Conservation (phyloP, 2,113 vertebrate genomes). For the Oncorhynchus mykiss region DNA sequence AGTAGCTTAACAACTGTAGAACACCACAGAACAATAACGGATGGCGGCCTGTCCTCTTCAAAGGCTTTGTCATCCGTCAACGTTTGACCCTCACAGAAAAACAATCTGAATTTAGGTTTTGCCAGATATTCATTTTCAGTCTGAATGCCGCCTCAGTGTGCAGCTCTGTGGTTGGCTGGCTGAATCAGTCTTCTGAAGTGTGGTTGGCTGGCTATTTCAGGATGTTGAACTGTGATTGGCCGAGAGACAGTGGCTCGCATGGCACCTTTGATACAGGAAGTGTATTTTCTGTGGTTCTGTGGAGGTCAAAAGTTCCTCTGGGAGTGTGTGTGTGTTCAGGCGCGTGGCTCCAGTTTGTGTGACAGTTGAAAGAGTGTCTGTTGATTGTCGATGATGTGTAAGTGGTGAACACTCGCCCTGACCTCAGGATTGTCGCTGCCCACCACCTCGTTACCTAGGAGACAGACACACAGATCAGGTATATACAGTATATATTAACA, state of each 20-base stretch:
- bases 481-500: too few species aligned
- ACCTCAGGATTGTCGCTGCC: slow-evolving; percentile 88
- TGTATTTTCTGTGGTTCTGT: not conserved
- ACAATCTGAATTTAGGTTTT: too few species aligned
- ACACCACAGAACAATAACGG: too few species aligned
- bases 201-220: too few species aligned
- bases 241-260: slow-evolving; percentile 14
- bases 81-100: too few species aligned
- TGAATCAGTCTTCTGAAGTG: too few species aligned
- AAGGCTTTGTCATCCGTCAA: too few species aligned
- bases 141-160: too few species aligned
- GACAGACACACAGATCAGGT: slow-evolving; percentile 2
- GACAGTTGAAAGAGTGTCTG: slow-evolving; percentile 96
- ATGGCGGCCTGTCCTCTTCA: too few species aligned
- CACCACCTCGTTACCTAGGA: slow-evolving; percentile 82
- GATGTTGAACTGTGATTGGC: not conserved
- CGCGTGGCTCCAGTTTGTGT: slow-evolving; percentile 92
- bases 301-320: not conserved
- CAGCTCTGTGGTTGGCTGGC: too few species aligned
- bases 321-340: slow-evolving; percentile 59
- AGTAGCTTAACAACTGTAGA: too few species aligned
- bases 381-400: slow-evolving; percentile 97
- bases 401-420: slow-evolving; percentile 84
- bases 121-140: too few species aligned
- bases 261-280: slow-evolving; percentile 26